Evolutionary conservation across 2,888 invertebrate genomes (phyloP).

Genomic region (Acanthococcus lagerstroemiae): DNA sequence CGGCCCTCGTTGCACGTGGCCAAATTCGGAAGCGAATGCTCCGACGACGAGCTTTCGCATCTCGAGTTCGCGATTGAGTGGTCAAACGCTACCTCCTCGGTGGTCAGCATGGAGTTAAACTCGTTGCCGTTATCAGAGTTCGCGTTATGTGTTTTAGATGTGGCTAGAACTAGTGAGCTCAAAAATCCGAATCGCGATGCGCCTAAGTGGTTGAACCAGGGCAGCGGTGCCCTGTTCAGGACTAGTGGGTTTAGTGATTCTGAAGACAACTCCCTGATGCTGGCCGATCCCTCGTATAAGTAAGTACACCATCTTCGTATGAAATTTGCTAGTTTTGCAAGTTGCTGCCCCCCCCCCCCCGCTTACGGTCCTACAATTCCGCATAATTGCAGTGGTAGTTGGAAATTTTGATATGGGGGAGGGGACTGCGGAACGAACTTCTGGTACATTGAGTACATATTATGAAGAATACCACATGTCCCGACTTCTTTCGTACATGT

Average conservation of each 20-base stretch:
- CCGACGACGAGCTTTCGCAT: constrained; percentile 10
- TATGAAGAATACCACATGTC: no score
- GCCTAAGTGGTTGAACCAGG: constrained; percentile 9
- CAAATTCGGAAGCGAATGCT: constrained; percentile 31
- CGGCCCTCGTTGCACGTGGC: constrained; percentile 32
- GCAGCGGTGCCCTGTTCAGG: constrained; percentile 14
- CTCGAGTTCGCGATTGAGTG: constrained; percentile 2
- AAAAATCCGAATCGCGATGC: background rate
- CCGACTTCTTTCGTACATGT: no score
- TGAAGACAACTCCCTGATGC: background rate
- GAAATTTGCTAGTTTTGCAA: no score
- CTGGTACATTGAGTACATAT: no score
- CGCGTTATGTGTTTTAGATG: constrained; percentile 13
- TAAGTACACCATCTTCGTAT: no score
- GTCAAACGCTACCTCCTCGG: background rate
- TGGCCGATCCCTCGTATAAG: background rate
- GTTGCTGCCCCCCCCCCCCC: no score
- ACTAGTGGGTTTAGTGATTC: background rate
- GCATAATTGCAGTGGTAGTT: no score
- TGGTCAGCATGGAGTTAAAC: background rate
- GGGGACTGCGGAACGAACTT: no score
- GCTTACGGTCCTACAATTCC: no score
- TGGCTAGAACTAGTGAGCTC: background rate
- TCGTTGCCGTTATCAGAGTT: constrained; percentile 4
- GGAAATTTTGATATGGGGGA: no score